Evolutionary conservation across 2,888 invertebrate genomes (phyloP).

Genomic region (Perithous albicinctus): DNA sequence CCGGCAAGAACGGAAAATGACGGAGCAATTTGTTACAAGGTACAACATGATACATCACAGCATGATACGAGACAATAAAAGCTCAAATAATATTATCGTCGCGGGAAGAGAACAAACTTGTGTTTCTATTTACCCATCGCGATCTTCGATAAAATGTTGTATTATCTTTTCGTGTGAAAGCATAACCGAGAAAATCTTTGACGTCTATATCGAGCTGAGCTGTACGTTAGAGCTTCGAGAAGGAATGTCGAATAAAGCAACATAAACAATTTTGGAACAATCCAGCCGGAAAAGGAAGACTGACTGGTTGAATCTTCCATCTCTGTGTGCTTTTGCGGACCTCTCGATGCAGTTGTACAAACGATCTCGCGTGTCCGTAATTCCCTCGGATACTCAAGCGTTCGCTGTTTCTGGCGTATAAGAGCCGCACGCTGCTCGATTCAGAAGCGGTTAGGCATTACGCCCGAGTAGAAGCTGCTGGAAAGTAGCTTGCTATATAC

Average conservation of each 20-base stretch:
- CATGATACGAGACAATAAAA: not conserved
- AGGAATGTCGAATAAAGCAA: slow-evolving; percentile 22
- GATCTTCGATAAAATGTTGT: slow-evolving; percentile 21
- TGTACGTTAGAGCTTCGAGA: slow-evolving; percentile 12
- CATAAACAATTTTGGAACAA: slow-evolving; percentile 48
- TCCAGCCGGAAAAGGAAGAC: slow-evolving; percentile 32
- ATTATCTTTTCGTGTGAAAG: slow-evolving; percentile 43
- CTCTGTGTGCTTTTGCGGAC: slow-evolving; percentile 38
- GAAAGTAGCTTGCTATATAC: slow-evolving; percentile 29
- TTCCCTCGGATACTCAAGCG: slow-evolving; percentile 51
- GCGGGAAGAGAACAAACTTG: not conserved
- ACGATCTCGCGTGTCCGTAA: slow-evolving; percentile 56
- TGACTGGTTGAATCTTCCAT: slow-evolving; percentile 58
- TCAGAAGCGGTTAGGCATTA: slow-evolving; percentile 56
- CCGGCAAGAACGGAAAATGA: no score
- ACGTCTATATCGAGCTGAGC: slow-evolving; percentile 24
- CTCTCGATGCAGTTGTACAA: slow-evolving; percentile 52
- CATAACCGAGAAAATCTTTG: slow-evolving; percentile 26
- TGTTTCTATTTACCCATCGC: slow-evolving; percentile 5
- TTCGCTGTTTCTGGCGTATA: slow-evolving; percentile 50
- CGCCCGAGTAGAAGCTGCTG: slow-evolving; percentile 26
- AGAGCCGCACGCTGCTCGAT: slow-evolving; percentile 42
- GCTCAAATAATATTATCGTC: not conserved
- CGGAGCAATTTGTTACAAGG: no score
- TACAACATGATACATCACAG: not conserved